These are phyloP conservation scores for Cephus pulcher DNA, from an alignment of 2,888 invertebrate genomes.

Conservation along the genomic window DNA sequence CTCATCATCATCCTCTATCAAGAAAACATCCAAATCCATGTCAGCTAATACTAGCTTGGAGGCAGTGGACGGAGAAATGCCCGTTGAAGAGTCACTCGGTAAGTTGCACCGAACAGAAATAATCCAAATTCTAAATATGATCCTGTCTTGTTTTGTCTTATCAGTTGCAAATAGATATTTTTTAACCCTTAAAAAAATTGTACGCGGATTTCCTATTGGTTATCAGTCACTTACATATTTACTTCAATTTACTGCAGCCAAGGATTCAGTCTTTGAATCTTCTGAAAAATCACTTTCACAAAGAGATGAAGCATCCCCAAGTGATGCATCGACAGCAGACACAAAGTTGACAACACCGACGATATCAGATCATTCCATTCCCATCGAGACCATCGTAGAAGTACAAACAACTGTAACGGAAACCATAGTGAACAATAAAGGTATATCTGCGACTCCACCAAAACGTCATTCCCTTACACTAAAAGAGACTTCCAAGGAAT, in stretches of 20 bases:
- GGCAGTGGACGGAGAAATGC: not conserved
- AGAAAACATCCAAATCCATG: not conserved
- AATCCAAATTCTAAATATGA: not conserved
- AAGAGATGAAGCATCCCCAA: not conserved
- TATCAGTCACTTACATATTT: not conserved
- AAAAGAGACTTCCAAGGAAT: constrained; percentile 14
- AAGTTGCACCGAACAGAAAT: not conserved
- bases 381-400: not conserved
- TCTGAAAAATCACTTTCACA: not conserved
- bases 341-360: not conserved
- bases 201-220: not conserved
- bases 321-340: not conserved
- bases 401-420: not conserved
- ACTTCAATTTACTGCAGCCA: not conserved
- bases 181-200: not conserved
- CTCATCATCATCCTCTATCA: not conserved
- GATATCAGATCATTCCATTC: not conserved
- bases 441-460: not conserved
- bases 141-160: not conserved
- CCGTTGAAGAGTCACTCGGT: not conserved
- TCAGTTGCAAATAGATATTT: not conserved
- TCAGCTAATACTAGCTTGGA: not conserved
- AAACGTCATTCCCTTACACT: not conserved
- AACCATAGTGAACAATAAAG: not conserved
- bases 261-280: not conserved